Evolutionary conservation across 2,888 invertebrate genomes (phyloP), one percentile per base, ranked within the genome.

Genomic region (Phoronis australis): DNA sequence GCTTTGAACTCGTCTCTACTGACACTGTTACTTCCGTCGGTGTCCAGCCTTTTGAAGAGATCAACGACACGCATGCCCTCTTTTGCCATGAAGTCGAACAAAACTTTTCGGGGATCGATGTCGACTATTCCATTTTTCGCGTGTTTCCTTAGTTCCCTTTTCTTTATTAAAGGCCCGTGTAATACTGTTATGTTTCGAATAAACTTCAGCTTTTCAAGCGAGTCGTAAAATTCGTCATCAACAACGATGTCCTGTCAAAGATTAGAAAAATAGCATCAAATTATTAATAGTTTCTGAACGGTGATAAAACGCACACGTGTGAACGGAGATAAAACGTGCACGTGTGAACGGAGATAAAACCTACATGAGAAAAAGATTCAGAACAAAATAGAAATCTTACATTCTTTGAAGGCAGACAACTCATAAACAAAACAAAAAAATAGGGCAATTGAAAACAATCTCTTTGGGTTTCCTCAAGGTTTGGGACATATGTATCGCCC

Each of bases 231-330:
- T 6, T 64, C 63, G 25, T 59, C 52, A 3, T 58, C 52, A 4
- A 68, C 66, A 12, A 61, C 64, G 2, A 62, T 56, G 42, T 65
- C 63, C 67, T 68, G 45, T n/a, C n/a, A n/a, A n/a, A n/a, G n/a
- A n/a, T n/a, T n/a, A n/a, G n/a, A n/a, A n/a, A n/a, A n/a, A n/a
- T n/a, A n/a, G n/a, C n/a, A n/a, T n/a, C n/a, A n/a, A n/a, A n/a
- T n/a, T n/a, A n/a, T n/a, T n/a, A n/a, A n/a, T n/a, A n/a, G n/a
- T n/a, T n/a, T n/a, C n/a, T n/a, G n/a, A n/a, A n/a, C n/a, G n/a
- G n/a, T n/a, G n/a, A n/a, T n/a, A n/a, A n/a, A n/a, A n/a, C n/a
- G n/a, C n/a, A n/a, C n/a, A n/a, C n/a, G n/a, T n/a, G n/a, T n/a
- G n/a, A n/a, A n/a, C n/a, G n/a, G n/a, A n/a, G n/a, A n/a, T n/a